These are phyloP conservation scores for Calliopsis andreniformis DNA, from an alignment of 1,140 invertebrate species.

Conservation along the genomic window DNA sequence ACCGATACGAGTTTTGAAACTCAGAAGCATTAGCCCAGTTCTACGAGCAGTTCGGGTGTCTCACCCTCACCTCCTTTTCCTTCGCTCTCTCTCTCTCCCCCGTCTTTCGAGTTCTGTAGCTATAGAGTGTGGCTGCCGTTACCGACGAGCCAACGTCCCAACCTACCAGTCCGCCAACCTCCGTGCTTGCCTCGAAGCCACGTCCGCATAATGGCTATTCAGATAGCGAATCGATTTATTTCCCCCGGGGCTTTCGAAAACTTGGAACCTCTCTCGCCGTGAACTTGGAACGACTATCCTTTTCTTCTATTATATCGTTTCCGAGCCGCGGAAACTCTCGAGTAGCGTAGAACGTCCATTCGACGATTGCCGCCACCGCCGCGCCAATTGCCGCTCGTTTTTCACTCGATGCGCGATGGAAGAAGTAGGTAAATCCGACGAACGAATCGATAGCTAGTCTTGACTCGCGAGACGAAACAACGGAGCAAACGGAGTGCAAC, in stretches of 20 bases:
- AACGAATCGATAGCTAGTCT: background rate
- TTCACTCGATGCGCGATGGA: no score
- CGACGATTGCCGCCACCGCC: background rate
- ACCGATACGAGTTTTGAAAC: constrained; percentile 66
- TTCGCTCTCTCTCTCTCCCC: constrained; percentile 13
- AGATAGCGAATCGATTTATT: constrained; percentile 74
- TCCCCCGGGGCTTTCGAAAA: constrained; percentile 62
- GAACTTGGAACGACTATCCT: constrained; percentile 33
- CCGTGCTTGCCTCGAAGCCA: constrained; percentile 46
- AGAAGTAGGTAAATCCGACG: background rate
- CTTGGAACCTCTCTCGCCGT: constrained; percentile 41
- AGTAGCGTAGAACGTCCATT: constrained; percentile 27
- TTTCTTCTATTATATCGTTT: constrained; percentile 21
- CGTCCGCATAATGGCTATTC: constrained; percentile 71
- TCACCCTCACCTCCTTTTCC: constrained; percentile 5
- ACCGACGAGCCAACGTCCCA: constrained; percentile 20
- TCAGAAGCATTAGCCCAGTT: constrained; percentile 73
- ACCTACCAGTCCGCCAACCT: constrained; percentile 12
- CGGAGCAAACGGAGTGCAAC: no score
- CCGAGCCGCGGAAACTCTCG: background rate
- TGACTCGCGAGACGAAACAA: no score
- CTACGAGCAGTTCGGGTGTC: constrained; percentile 26
- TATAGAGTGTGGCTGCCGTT: constrained; percentile 13
- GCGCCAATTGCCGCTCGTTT: background rate
- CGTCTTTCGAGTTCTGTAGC: constrained; percentile 16